Evolutionary conservation across 2,888 invertebrate genomes (phyloP).

Genomic region (Mythimna loreyi): DNA sequence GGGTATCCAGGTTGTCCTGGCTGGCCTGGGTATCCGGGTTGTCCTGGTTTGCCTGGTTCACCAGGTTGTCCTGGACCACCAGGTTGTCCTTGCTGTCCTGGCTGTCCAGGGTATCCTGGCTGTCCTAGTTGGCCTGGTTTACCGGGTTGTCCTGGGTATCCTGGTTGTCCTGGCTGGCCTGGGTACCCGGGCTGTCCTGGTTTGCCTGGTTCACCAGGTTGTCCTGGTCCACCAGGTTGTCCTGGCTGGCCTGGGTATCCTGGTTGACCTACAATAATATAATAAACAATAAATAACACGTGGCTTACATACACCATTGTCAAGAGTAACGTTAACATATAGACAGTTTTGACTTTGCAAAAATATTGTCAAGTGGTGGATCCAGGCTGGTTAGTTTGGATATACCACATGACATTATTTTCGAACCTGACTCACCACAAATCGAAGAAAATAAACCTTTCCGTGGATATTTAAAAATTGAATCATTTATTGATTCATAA

Average conservation of each 20-base stretch:
- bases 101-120: not conserved
- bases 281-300: no score
- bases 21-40: not conserved
- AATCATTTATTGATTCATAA: no score
- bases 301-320: no score
- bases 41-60: constrained; percentile 55
- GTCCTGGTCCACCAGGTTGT: constrained; percentile 41
- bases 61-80: not conserved
- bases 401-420: no score
- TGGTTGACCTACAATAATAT: constrained; percentile 48
- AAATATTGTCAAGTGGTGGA: no score
- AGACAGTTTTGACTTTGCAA: no score
- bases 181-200: constrained; percentile 23
- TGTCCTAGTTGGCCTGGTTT: not conserved
- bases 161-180: constrained; percentile 29
- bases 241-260: constrained; percentile 61
- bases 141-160: not conserved
- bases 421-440: no score
- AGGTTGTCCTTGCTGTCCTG: not conserved
- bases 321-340: no score
- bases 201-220: constrained; percentile 1
- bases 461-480: no score
- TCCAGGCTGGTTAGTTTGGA: no score
- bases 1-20: constrained; percentile 12
- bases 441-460: no score